These are phyloP conservation scores for Rhynchomys soricoides DNA, from an alignment of 2,113 vertebrate genomes.

Conservation along the genomic window DNA sequence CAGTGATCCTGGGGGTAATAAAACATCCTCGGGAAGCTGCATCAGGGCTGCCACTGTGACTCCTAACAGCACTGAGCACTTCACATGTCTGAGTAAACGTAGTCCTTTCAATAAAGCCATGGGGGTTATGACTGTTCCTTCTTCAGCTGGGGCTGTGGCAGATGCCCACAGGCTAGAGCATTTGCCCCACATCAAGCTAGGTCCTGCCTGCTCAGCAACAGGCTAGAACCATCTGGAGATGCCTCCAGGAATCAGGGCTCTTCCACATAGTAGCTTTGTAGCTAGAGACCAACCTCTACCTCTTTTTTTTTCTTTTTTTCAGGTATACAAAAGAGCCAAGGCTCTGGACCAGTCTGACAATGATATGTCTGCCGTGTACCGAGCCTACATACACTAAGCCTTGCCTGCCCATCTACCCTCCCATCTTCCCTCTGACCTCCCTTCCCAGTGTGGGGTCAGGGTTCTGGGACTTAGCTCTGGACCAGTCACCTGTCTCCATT, in stretches of 20 bases:
- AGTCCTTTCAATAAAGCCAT: neutral
- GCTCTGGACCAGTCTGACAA: constrained; percentile 99
- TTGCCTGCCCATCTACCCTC: constrained; percentile 62
- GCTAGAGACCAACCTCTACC: constrained; percentile 20
- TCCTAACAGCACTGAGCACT: neutral
- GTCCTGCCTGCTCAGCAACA: neutral
- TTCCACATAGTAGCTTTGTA: neutral
- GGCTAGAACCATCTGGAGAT: neutral
- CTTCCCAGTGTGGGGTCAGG: constrained; percentile 56
- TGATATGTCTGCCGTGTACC: constrained; percentile 98
- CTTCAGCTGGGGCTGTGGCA: neutral
- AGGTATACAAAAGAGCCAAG: constrained; percentile 99
- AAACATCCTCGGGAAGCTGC: neutral
- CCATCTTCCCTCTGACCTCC: constrained; percentile 81
- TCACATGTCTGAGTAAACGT: neutral
- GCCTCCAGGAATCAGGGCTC: neutral
- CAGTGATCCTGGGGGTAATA: neutral
- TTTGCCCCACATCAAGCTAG: neutral
- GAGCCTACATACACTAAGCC: constrained; percentile 98
- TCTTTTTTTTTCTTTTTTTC: constrained; percentile 67
- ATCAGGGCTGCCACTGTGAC: neutral
- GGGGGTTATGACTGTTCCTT: neutral
- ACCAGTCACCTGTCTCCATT: constrained; percentile 88
- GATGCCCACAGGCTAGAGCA: neutral
- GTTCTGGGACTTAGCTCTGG: constrained; percentile 88